Evolutionary conservation across 2,113 vertebrate genomes (phyloP).

Genomic region (Oncorhynchus gorbuscha): DNA sequence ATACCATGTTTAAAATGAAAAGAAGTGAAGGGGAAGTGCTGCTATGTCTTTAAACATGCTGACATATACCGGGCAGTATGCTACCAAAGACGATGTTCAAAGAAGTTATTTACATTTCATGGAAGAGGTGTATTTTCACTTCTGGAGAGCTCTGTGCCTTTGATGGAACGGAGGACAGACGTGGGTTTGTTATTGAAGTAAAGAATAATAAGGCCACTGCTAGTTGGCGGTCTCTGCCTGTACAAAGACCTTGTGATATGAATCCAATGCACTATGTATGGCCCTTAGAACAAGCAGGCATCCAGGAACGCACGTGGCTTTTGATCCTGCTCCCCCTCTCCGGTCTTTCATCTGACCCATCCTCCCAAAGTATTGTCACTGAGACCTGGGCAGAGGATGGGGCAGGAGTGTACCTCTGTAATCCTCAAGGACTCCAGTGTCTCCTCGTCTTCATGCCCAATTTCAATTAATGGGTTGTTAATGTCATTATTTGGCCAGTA

Average conservation of each 20-base stretch:
- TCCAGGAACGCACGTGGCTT: slow-evolving; percentile 72
- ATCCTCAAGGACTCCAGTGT: no score
- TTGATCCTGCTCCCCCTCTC: slow-evolving; percentile 75
- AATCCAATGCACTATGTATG: slow-evolving; percentile 78
- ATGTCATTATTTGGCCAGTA: no score
- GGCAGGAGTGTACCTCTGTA: neutral
- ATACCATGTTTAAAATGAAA: neutral
- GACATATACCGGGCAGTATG: slow-evolving; percentile 53
- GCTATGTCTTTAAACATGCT: slow-evolving; percentile 1
- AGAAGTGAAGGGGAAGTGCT: neutral
- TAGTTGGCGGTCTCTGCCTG: slow-evolving; percentile 45
- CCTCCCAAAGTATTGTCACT: slow-evolving; percentile 72
- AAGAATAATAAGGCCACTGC: slow-evolving; percentile 73
- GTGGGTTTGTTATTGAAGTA: slow-evolving; percentile 77
- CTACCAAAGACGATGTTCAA: slow-evolving; percentile 70
- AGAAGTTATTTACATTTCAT: slow-evolving; percentile 74
- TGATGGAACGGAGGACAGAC: slow-evolving; percentile 65
- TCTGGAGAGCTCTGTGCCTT: slow-evolving; percentile 65
- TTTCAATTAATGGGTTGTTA: no score
- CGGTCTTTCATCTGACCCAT: slow-evolving; percentile 77
- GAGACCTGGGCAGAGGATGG: slow-evolving; percentile 31
- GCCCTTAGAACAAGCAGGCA: slow-evolving; percentile 69
- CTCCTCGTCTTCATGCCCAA: no score
- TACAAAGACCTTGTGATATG: slow-evolving; percentile 73
- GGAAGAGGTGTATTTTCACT: slow-evolving; percentile 71